Percentiles rank a stretch among this genome's conserved stretches.
Conservation (phyloP, 2,113 vertebrate species). For the Mionectes macconnelli region DNA sequence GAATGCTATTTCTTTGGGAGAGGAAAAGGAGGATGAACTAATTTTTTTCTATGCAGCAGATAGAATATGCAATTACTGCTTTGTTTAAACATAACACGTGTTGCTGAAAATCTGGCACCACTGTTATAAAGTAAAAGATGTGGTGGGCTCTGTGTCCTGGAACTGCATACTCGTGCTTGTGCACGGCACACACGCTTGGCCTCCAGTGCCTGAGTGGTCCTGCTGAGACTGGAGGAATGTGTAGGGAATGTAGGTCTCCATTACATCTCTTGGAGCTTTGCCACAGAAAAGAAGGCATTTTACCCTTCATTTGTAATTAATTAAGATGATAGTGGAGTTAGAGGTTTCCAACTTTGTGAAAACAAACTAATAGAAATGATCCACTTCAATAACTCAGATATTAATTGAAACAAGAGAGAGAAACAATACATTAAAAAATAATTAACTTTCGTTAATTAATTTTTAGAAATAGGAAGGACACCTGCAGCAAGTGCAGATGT, state of each 20-base stretch:
- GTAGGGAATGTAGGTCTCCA: background rate
- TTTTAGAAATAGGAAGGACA: slow-evolving; percentile 51
- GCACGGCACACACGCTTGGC: fast-evolving
- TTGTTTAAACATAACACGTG: background rate
- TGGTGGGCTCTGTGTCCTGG: background rate
- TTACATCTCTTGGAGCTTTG: slow-evolving; percentile 6
- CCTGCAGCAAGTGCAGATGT: background rate
- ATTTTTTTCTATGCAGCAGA: background rate
- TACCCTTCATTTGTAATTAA: slow-evolving; percentile 47
- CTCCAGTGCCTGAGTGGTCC: background rate
- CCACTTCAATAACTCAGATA: slow-evolving; percentile 48
- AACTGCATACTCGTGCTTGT: background rate
- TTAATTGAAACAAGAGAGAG: slow-evolving; percentile 30
- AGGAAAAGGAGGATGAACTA: background rate
- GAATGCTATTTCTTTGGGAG: background rate
- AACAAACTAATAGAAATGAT: slow-evolving; percentile 58
- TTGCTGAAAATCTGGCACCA: background rate
- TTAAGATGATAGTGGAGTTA: slow-evolving; percentile 39
- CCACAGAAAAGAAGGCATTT: background rate
- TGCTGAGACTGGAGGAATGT: background rate
- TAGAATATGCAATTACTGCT: background rate
- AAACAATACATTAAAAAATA: slow-evolving; percentile 63
- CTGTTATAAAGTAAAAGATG: background rate
- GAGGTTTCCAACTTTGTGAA: slow-evolving; percentile 33
- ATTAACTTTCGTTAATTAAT: slow-evolving; percentile 63